phyloP scores from a whole-genome alignment of 2,797 vertebrate genomes.

The Epinephelus coioides region DNA sequence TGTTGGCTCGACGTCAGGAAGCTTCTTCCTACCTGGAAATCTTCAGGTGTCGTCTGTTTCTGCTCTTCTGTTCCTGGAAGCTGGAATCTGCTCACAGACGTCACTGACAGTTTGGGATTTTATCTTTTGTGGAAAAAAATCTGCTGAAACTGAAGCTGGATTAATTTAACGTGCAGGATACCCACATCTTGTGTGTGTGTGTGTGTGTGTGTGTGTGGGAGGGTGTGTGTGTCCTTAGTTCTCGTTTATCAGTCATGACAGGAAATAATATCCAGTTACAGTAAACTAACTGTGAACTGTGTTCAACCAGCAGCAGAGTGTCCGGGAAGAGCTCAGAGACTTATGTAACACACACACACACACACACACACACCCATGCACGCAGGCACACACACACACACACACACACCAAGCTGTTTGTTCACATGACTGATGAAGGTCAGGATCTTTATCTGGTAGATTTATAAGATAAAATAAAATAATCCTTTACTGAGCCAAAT shows the following conservation, averaged over 20 bases:
- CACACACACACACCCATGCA: not conserved
- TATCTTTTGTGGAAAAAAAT: not conserved
- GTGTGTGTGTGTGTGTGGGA: not conserved
- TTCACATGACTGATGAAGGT: no score
- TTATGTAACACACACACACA: not conserved
- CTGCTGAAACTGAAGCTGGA: not conserved
- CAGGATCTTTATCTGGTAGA: no score
- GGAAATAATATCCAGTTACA: slow-evolving; percentile 21
- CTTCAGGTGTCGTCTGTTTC: not conserved
- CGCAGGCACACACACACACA: not conserved
- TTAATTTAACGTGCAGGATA: not conserved
- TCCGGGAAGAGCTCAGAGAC: not conserved
- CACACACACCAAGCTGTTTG: not conserved
- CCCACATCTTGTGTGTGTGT: not conserved
- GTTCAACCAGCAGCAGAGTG: not conserved
- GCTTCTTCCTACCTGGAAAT: slow-evolving; percentile 12
- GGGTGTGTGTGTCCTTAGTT: slow-evolving; percentile 11
- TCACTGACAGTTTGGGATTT: not conserved
- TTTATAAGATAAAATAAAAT: no score
- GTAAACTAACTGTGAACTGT: slow-evolving; percentile 4
- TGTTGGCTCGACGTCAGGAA: not conserved
- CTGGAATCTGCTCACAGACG: not conserved
- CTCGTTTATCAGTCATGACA: slow-evolving; percentile 16
- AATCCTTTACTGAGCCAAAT: no score
- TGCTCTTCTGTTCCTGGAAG: slow-evolving; percentile 22